Evolutionary conservation across 2,797 vertebrate genomes (phyloP).

Genomic region (Pipistrellus pipistrellus): DNA sequence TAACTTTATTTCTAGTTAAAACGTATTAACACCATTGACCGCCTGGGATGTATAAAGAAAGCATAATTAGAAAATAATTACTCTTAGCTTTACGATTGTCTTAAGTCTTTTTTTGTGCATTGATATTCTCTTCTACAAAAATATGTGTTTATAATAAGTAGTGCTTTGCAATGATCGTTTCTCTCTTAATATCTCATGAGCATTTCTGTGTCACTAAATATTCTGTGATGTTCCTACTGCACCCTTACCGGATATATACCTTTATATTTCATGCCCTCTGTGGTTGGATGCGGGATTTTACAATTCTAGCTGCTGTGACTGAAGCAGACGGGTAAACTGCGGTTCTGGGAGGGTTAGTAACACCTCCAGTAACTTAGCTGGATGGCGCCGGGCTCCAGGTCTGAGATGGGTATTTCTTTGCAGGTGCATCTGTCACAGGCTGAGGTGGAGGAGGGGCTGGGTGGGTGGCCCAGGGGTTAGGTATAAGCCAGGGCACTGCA

Average conservation of each 20-base stretch:
- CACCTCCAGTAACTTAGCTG: neutral
- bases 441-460: too few relatives aligned
- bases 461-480: neutral
- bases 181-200: slow-evolving; percentile 39
- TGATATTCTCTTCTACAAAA: slow-evolving; percentile 15
- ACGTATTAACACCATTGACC: neutral
- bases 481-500: neutral
- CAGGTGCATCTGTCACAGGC: neutral
- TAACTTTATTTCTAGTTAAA: slow-evolving; percentile 6
- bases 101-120: neutral
- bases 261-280: neutral
- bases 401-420: accelerated
- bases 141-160: neutral
- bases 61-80: neutral
- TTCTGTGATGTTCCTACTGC: neutral
- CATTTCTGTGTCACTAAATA: slow-evolving; percentile 14
- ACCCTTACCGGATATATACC: neutral
- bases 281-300: neutral
- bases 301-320: neutral
- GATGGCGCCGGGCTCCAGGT: neutral
- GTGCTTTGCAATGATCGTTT: slow-evolving; percentile 15
- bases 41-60: neutral
- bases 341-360: neutral
- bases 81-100: neutral
- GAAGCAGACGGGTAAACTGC: neutral